Percentiles rank a stretch among this genome's conserved stretches.
phyloP scores from a whole-genome alignment of 2,888 invertebrate species.

The Lamproptera curius region DNA sequence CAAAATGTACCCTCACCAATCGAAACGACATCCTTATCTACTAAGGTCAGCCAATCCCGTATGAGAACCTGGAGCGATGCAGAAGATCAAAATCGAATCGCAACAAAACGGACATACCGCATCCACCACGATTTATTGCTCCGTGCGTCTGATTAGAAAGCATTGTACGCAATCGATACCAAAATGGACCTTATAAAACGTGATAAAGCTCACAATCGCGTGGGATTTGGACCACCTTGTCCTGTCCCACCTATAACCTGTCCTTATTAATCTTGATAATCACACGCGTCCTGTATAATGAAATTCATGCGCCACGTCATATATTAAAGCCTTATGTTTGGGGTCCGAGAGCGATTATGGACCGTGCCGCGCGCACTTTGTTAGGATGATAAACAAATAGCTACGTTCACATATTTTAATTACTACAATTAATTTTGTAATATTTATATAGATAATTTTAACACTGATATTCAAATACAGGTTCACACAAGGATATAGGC shows the following conservation, averaged over 20 bases:
- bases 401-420: too few relatives aligned
- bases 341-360: slow-evolving; percentile 2
- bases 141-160: slow-evolving; percentile 21
- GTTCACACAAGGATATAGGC: too few relatives aligned
- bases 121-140: slow-evolving; percentile 18
- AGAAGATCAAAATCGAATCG: slow-evolving; percentile 12
- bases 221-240: background rate
- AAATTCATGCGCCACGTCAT: slow-evolving; percentile 16
- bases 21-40: too few relatives aligned
- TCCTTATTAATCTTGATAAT: slow-evolving; percentile 21
- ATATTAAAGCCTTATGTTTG: slow-evolving; percentile 10
- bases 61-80: background rate
- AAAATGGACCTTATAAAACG: slow-evolving; percentile 1
- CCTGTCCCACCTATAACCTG: slow-evolving; percentile 17
- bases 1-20: background rate
- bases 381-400: too few relatives aligned
- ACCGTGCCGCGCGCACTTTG: background rate
- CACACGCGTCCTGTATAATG: slow-evolving; percentile 19
- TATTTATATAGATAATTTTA: too few relatives aligned
- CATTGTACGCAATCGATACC: slow-evolving; percentile 12
- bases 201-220: slow-evolving; percentile 2
- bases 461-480: too few relatives aligned
- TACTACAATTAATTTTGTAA: too few relatives aligned
- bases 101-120: slow-evolving; percentile 15
- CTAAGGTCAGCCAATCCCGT: background rate